phyloP scores from a whole-genome alignment of 2,113 vertebrate genomes.

The Tetrao urogallus region DNA sequence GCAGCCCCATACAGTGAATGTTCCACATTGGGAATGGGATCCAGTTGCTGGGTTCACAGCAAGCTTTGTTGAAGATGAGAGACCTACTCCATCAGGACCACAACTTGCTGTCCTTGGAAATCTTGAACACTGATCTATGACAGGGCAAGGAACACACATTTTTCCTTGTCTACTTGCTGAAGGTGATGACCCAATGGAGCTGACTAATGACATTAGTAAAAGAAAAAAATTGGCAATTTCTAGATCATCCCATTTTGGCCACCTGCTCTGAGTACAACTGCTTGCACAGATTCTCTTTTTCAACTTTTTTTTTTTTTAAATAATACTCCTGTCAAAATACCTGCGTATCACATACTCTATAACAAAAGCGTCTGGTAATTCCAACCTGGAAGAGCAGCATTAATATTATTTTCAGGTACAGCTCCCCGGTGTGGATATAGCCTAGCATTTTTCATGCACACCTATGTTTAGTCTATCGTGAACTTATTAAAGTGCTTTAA shows the following conservation, averaged over 20 bases:
- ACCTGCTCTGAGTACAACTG: background rate
- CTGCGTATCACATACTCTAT: background rate
- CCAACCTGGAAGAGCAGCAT: background rate
- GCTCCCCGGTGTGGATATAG: background rate
- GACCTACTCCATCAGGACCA: background rate
- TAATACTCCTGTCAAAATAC: background rate
- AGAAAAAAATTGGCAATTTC: background rate
- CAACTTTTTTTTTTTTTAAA: background rate
- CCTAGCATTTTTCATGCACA: background rate
- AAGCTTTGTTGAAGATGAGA: background rate
- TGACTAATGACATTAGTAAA: background rate
- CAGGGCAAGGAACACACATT: background rate
- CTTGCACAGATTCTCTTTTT: background rate
- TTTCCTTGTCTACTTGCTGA: background rate
- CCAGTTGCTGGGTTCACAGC: rapidly evolving
- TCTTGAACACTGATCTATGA: background rate
- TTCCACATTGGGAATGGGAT: background rate
- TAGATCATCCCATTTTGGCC: background rate
- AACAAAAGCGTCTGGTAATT: background rate
- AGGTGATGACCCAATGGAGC: background rate
- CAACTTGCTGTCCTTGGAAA: background rate
- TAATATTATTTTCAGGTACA: background rate
- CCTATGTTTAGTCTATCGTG: background rate
- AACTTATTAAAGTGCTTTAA: background rate
- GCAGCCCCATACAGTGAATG: background rate